Evolutionary conservation across 2,113 vertebrate species (phyloP), one percentile per base, ranked within the genome.

Genomic region (Gopherus flavomarginatus): DNA sequence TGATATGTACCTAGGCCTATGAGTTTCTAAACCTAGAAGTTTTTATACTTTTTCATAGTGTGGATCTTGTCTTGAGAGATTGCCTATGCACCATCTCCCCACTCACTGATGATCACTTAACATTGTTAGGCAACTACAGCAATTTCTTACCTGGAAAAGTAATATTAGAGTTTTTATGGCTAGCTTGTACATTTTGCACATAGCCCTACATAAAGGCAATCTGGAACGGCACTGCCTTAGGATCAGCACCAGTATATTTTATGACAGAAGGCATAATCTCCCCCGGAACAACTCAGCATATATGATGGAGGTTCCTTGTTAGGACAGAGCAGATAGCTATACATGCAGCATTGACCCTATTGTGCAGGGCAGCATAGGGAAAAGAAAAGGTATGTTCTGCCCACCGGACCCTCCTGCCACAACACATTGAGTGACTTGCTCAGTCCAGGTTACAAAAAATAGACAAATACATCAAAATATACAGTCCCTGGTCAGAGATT

Each of bases 1-100:
- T 24, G 27, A 3, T 0, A 0, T 50, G 47, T 35, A 92, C 42
- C 2, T 65, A 9, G 11, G 24, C 0, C 0, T 14, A 49, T 50
- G 42, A 13, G 3, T 83, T 56, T 56, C 65, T 65, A 0, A 0
- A 77, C 38, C 35, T 4, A 1, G 54, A 38, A 11, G 21, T 16
- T 90, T 72, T 65, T 13, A 1, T 5, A 2, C 1, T 7, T 11
- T 72, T 72, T 5, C 4, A 31, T 53, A 82, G 13, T 56, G 69
- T 49, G 29, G 13, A 42, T 69, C 1, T 1, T 0, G 0, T 27
- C 62, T 19, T 1, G 2, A 19, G 50, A 35, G 1, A n/a, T 6
- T 4, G 16, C 53, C 62, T 26, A 13, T 42, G 65, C 6, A 42
- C n/a, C 2, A 2, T 53, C 49, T 27, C 13, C 3, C 16, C 3